Conservation (phyloP, 1,140 invertebrate genomes). For the Steinernema khuongi region DNA sequence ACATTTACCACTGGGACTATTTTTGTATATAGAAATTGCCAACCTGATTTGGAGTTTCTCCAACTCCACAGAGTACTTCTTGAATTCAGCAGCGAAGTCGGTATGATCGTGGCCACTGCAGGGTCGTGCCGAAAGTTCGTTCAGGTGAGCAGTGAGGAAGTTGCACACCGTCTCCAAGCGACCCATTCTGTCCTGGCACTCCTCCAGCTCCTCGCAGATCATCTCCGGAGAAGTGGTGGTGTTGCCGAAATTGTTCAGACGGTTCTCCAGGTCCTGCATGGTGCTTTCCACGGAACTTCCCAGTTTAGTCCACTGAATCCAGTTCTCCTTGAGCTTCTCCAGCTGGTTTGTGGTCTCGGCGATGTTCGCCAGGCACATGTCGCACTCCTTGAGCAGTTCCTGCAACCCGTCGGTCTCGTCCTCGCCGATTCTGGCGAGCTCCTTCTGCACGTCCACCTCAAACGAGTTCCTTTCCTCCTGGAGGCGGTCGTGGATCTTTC, state of each 20-base stretch:
- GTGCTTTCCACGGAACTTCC: background rate
- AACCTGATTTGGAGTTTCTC: slow-evolving; percentile 21
- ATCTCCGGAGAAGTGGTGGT: background rate
- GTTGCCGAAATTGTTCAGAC: background rate
- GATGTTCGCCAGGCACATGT: background rate
- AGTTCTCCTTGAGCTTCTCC: slow-evolving; percentile 23
- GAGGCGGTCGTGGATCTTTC: background rate
- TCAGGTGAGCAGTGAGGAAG: slow-evolving; percentile 28
- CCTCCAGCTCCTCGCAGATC: background rate
- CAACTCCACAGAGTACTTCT: slow-evolving; percentile 31
- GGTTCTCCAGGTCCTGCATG: background rate
- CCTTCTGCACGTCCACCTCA: background rate
- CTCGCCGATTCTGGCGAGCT: background rate
- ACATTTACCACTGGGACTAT: background rate
- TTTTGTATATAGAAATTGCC: background rate
- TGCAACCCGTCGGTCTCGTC: background rate
- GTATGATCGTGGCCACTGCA: background rate
- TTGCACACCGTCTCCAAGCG: slow-evolving; percentile 43
- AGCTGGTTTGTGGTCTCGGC: slow-evolving; percentile 15
- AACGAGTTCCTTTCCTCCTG: background rate
- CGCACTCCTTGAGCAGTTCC: background rate
- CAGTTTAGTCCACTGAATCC: background rate
- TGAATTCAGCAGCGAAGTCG: slow-evolving; percentile 35
- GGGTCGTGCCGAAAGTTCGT: slow-evolving; percentile 10
- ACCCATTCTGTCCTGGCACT: slow-evolving; percentile 12